Evolutionary conservation across 2,797 vertebrate genomes (phyloP).

Genomic region (Brachyalestes nurse): DNA sequence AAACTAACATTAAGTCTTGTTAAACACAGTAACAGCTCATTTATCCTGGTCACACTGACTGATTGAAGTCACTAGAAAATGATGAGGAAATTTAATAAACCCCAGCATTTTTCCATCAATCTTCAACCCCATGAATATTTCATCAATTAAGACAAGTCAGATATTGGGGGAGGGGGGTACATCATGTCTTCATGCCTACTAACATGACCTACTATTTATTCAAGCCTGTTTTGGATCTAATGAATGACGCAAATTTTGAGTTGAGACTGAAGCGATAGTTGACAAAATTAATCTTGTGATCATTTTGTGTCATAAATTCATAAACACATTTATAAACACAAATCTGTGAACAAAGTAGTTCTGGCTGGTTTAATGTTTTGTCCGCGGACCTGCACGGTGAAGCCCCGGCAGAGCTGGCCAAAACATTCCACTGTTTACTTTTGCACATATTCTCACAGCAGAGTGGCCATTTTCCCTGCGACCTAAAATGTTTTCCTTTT

Average conservation of each 20-base stretch:
- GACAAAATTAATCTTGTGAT: slow-evolving; percentile 21
- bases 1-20: slow-evolving; percentile 5
- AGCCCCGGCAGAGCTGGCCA: slow-evolving; percentile 70
- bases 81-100: slow-evolving; percentile 41
- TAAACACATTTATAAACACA: slow-evolving; percentile 15
- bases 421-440: slow-evolving; percentile 88
- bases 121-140: slow-evolving; percentile 21
- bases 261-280: not conserved
- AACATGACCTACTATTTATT: slow-evolving; percentile 41
- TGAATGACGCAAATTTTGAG: slow-evolving; percentile 14
- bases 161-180: slow-evolving; percentile 19
- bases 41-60: not conserved
- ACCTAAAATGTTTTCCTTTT: slow-evolving; percentile 83
- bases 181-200: slow-evolving; percentile 26
- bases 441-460: slow-evolving; percentile 85
- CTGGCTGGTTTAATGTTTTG: not conserved
- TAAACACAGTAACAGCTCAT: slow-evolving; percentile 11
- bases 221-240: slow-evolving; percentile 34
- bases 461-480: slow-evolving; percentile 77
- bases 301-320: slow-evolving; percentile 2
- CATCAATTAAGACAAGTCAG: slow-evolving; percentile 28
- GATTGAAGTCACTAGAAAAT: slow-evolving; percentile 12
- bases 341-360: not conserved
- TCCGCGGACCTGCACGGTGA: slow-evolving; percentile 71
- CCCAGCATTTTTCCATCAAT: slow-evolving; percentile 68